These are phyloP conservation scores for Gorsachius magnificus DNA, from an alignment of 2,797 vertebrate genomes.

Conservation along the genomic window DNA sequence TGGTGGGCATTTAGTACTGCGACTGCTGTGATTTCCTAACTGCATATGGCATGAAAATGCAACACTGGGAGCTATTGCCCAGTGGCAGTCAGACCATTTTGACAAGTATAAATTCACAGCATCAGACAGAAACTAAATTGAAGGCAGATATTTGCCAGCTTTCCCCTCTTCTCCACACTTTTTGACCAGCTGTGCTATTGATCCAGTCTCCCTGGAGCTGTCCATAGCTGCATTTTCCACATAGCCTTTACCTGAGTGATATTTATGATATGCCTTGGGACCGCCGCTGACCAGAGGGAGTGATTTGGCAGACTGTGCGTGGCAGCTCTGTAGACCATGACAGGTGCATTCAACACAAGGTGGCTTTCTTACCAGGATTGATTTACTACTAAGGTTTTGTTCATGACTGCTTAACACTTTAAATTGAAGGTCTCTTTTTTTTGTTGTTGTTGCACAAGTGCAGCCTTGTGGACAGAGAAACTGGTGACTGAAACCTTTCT, in stretches of 20 bases:
- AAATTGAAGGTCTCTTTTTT: background rate
- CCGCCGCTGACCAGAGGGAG: background rate
- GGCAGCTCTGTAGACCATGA: background rate
- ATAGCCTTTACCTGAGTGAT: background rate
- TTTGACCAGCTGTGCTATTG: background rate
- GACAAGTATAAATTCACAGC: background rate
- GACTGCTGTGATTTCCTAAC: background rate
- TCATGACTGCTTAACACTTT: background rate
- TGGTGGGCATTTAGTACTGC: background rate
- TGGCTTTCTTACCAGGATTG: constrained; percentile 4
- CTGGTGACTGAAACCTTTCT: background rate
- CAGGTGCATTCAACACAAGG: constrained; percentile 7
- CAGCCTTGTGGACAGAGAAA: background rate
- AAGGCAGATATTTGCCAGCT: constrained; percentile 13
- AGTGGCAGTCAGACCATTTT: background rate
- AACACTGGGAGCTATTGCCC: background rate
- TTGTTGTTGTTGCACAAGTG: background rate
- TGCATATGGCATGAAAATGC: background rate
- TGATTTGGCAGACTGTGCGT: background rate
- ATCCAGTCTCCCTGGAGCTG: background rate
- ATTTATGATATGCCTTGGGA: background rate
- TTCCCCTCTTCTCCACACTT: background rate
- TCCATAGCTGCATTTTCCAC: background rate
- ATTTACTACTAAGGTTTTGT: background rate
- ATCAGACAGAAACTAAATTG: background rate